phyloP scores from a whole-genome alignment of 2,113 vertebrate species.

The Aphelocoma coerulescens region DNA sequence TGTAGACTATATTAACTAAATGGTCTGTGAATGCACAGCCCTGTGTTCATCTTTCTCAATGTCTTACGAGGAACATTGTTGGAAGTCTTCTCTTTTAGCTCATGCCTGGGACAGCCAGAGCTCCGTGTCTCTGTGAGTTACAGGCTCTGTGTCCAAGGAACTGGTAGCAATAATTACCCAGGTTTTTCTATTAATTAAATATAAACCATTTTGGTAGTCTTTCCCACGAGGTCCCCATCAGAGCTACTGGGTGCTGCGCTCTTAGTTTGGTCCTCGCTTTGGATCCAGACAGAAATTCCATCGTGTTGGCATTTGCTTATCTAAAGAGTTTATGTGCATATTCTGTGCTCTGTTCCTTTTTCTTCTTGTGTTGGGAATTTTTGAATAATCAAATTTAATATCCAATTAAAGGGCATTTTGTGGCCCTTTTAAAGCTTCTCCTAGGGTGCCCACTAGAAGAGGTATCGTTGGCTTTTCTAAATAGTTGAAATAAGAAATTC shows the following conservation, averaged over 20 bases:
- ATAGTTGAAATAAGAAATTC: neutral
- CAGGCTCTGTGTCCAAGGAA: neutral
- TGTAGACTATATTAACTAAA: neutral
- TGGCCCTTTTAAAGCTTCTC: neutral
- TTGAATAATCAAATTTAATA: slow-evolving; percentile 2
- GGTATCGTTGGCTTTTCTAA: neutral
- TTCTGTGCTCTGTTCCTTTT: neutral
- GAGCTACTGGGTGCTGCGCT: neutral
- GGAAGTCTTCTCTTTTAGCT: neutral
- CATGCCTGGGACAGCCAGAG: neutral
- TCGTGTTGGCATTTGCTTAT: neutral
- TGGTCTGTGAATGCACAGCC: neutral
- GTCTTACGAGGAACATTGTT: neutral
- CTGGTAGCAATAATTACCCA: neutral
- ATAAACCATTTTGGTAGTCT: neutral
- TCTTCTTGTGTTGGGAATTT: neutral
- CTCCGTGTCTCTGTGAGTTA: neutral
- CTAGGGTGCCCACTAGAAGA: neutral
- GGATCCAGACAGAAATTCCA: neutral
- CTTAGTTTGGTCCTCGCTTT: neutral
- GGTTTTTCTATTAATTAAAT: neutral
- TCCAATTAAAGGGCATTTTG: neutral
- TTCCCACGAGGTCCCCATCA: rapidly evolving
- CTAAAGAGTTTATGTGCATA: neutral
- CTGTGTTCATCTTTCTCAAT: neutral